Percentiles rank a stretch among this genome's conserved stretches.
Conservation (phyloP, 2,888 invertebrate species). For the Pyrochroa serraticornis region DNA sequence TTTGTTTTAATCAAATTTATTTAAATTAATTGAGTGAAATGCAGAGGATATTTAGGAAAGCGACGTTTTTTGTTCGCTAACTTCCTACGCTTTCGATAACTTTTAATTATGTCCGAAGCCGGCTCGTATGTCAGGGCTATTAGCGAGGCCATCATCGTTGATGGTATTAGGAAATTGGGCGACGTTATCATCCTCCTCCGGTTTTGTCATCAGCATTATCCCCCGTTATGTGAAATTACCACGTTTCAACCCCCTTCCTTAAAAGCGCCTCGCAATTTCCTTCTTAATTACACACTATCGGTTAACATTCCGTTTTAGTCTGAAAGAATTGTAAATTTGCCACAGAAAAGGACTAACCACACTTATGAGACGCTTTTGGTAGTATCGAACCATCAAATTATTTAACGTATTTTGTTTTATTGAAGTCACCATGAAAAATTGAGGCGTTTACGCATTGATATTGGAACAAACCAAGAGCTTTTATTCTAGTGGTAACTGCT, state of each 20-base stretch:
- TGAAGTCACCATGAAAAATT: not conserved
- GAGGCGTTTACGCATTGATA: not conserved
- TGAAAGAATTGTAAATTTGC: constrained; percentile 10
- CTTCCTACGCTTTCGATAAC: constrained; percentile 17
- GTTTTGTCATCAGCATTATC: constrained; percentile 28
- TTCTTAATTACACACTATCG: constrained; percentile 12
- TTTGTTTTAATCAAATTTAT: too few species aligned
- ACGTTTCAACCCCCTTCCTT: constrained; percentile 14
- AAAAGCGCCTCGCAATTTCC: constrained; percentile 25
- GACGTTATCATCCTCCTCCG: constrained; percentile 9
- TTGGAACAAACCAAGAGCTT: too few species aligned
- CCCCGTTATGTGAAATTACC: constrained; percentile 21
- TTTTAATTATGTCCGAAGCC: constrained; percentile 20
- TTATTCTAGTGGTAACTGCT: too few species aligned
- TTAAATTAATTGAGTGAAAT: not conserved
- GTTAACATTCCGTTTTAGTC: not conserved
- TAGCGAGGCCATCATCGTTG: constrained; percentile 17
- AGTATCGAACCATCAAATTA: not conserved
- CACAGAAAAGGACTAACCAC: not conserved
- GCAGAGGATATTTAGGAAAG: too few species aligned
- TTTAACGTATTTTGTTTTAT: not conserved
- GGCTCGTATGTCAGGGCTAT: constrained; percentile 9
- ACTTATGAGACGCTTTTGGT: not conserved
- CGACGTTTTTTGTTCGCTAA: constrained; percentile 5
- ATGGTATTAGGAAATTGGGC: constrained; percentile 24